These are phyloP conservation scores for Ramphastos sulfuratus DNA, from an alignment of 2,113 vertebrate genomes.

Conservation along the genomic window DNA sequence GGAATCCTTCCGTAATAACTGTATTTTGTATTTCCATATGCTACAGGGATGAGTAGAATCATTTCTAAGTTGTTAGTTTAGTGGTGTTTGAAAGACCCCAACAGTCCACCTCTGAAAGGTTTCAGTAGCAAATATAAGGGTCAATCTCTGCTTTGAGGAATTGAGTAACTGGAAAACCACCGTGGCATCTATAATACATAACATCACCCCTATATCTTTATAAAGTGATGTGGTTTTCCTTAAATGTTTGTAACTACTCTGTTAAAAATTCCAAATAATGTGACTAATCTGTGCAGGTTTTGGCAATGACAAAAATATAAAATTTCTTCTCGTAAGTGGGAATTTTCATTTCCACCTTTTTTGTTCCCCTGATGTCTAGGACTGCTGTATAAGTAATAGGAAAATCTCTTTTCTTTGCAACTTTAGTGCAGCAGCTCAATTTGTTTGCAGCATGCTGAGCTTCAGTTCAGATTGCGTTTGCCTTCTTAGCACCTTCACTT, in stretches of 20 bases:
- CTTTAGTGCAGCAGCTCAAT: neutral
- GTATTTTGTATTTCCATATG: neutral
- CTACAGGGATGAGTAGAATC: neutral
- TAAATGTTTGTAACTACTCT: neutral
- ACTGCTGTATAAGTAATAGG: conserved; percentile 28
- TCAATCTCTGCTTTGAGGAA: neutral
- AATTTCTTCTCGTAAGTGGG: conserved; percentile 21
- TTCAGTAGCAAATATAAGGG: neutral
- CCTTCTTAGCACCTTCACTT: conserved; percentile 55
- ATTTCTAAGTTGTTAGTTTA: conserved; percentile 4
- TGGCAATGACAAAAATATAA: neutral
- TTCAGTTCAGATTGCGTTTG: neutral
- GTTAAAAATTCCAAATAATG: conserved; percentile 2
- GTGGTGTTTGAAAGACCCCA: neutral
- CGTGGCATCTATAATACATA: neutral
- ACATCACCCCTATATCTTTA: neutral
- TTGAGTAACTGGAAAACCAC: neutral
- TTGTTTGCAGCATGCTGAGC: conserved; percentile 39
- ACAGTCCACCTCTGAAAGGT: neutral
- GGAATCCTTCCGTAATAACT: neutral
- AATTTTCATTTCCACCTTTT: conserved; percentile 43
- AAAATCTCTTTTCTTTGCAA: conserved; percentile 30
- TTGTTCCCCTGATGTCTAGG: neutral
- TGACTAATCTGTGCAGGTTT: conserved; percentile 37
- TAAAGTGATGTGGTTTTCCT: neutral